Percentiles rank a stretch among this genome's conserved stretches.
Conservation (phyloP, 1,140 invertebrate genomes). For the Anastatus disparis region DNA sequence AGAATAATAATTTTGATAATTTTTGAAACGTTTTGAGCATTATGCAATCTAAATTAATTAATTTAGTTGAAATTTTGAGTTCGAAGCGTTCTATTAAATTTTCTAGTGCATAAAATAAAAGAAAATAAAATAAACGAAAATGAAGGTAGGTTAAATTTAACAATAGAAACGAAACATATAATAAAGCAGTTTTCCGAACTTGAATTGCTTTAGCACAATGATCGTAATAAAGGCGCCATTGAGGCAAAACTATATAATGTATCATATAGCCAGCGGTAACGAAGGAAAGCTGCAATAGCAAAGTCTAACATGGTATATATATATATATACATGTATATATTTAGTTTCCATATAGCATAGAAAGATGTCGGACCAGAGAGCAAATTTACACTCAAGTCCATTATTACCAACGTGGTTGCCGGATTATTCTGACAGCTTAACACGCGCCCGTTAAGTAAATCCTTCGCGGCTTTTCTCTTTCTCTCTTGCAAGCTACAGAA, state of each 20-base stretch:
- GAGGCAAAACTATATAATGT: background rate
- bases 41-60: no score
- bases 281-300: no score
- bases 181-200: background rate
- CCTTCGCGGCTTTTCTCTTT: no score
- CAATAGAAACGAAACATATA: background rate
- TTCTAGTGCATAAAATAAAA: no score
- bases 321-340: no score
- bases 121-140: no score
- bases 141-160: background rate
- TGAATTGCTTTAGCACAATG: background rate
- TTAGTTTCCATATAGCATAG: background rate
- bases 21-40: no score
- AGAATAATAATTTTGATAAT: no score
- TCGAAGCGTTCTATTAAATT: no score
- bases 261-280: background rate
- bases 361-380: slow-evolving; percentile 15
- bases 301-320: no score
- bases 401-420: slow-evolving; percentile 53
- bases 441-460: slow-evolving; percentile 60
- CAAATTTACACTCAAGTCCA: slow-evolving; percentile 56
- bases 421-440: slow-evolving; percentile 61
- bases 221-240: background rate
- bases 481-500: slow-evolving; percentile 37
- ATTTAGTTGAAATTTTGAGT: no score